phyloP scores from a whole-genome alignment of 2,797 vertebrate species.

The Dromococcyx pavoninus region DNA sequence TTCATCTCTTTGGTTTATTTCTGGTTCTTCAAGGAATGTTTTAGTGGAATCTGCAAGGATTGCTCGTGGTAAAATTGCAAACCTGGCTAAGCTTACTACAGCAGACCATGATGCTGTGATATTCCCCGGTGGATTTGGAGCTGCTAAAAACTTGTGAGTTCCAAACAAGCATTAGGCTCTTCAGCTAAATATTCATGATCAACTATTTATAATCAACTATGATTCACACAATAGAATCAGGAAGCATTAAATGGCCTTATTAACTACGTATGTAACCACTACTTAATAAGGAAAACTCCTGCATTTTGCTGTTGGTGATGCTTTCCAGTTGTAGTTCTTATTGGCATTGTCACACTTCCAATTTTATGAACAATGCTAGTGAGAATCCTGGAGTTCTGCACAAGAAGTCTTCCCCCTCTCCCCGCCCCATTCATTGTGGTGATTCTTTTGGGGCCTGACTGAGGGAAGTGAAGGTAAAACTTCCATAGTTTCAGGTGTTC shows the following conservation, averaged over 20 bases:
- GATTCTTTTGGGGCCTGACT: neutral
- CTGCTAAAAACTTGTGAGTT: conserved; percentile 87
- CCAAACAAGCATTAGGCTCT: neutral
- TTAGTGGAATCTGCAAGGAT: conserved; percentile 86
- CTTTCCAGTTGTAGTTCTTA: neutral
- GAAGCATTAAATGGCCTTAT: neutral
- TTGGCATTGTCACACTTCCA: neutral
- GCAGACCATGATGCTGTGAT: conserved; percentile 83
- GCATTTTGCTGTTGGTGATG: neutral
- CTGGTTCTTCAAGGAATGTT: conserved; percentile 77
- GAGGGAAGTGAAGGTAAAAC: neutral
- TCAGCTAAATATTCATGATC: neutral
- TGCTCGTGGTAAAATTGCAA: conserved; percentile 82
- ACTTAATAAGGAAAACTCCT: neutral
- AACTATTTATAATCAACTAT: neutral
- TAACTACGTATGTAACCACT: neutral
- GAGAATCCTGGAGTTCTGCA: neutral
- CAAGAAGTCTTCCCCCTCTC: neutral
- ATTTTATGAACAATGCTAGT: neutral
- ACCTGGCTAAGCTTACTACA: conserved; percentile 76
- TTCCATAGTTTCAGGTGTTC: neutral
- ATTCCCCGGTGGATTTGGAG: conserved; percentile 88
- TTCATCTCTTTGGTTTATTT: neutral
- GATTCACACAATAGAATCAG: neutral
- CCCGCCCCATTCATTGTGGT: neutral